Evolutionary conservation across 2,113 vertebrate species (phyloP), one percentile per base, ranked within the genome.

Genomic region (Sisor rabdophorus): DNA sequence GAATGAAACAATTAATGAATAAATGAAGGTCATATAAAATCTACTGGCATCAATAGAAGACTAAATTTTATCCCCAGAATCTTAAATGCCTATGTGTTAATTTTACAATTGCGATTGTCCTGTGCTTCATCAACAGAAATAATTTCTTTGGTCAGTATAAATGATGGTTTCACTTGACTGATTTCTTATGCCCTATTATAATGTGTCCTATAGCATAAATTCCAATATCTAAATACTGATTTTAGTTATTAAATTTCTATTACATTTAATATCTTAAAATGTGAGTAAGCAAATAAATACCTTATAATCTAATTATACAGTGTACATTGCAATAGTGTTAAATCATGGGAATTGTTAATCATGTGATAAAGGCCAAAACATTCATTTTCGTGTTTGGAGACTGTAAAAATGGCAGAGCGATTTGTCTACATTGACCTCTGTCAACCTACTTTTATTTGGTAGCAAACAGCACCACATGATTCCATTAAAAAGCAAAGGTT

Each of bases 21-120:
- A n/a, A n/a, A 79, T 77, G 4, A 77, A 87, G 83, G 47, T 65
- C 79, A 54, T 78, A 73, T 65, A 82, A 7, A 19, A 82, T 79
- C 82, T 85, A 83, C 81, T 85, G 83, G 81, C 81, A 69, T 65
- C 81, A 80, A 83, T 86, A 12, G 30, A 4, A 87, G 82, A 86
- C 79, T 77, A 80, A 84, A 86, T 75, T 65, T 65, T 36, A 80
- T 82, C 72, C 81, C 52, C 68, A 55, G 47, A 71, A 71, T 80
- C 86, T 86, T 86, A 89, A 89, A 91, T 81, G 68, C 73, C 84
- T 84, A 80, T 86, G 87, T 81, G 87, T 82, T 85, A 85, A 84
- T 84, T 83, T 73, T 81, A 82, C 81, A 84, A 84, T 90, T 83
- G 69, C 16, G 28, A 61, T 69, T 15, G 26, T 61, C 70, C 81